Conservation (phyloP, 2,888 invertebrate species). For the Ashinkailepas kermadecensis region DNA sequence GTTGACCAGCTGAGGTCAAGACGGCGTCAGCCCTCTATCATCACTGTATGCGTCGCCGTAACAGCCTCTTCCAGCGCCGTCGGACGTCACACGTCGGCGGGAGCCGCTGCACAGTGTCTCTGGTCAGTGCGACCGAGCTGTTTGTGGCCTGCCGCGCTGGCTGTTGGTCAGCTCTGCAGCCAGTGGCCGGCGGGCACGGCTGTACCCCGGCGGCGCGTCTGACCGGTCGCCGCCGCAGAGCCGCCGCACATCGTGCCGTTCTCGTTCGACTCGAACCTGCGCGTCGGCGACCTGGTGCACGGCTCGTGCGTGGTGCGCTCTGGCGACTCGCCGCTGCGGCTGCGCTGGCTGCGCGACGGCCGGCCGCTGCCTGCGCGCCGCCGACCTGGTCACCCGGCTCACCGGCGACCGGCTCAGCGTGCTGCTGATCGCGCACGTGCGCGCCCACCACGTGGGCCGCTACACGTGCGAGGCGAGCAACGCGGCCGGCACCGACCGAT, state of each 20-base stretch:
- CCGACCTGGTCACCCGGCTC: slow-evolving; percentile 23
- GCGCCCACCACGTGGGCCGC: slow-evolving; percentile 56
- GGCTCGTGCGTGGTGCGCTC: slow-evolving; percentile 40
- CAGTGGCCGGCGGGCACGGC: too few relatives aligned
- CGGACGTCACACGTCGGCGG: too few relatives aligned
- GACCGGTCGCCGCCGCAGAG: slow-evolving; percentile 36
- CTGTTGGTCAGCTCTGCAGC: too few relatives aligned
- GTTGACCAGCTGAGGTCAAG: too few relatives aligned
- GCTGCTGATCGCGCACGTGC: slow-evolving; percentile 59
- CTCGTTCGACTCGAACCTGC: slow-evolving; percentile 36
- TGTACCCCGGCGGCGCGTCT: too few relatives aligned
- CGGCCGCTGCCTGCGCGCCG: slow-evolving; percentile 39
- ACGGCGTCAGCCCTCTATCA: too few relatives aligned
- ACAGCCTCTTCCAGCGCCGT: not conserved
- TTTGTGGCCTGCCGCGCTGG: too few relatives aligned
- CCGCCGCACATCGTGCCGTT: slow-evolving; percentile 43
- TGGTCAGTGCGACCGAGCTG: too few relatives aligned
- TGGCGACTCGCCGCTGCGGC: slow-evolving; percentile 39
- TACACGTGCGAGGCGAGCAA: slow-evolving; percentile 64
- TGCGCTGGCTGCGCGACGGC: slow-evolving; percentile 48
- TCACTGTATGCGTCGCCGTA: not conserved
- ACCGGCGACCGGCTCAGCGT: slow-evolving; percentile 55
- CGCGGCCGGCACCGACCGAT: slow-evolving; percentile 44
- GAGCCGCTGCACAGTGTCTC: too few relatives aligned
- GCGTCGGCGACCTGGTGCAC: slow-evolving; percentile 35